Evolutionary conservation across 2,113 vertebrate species (phyloP), one percentile per base, ranked within the genome.

Genomic region (Macroglossus sobrinus): DNA sequence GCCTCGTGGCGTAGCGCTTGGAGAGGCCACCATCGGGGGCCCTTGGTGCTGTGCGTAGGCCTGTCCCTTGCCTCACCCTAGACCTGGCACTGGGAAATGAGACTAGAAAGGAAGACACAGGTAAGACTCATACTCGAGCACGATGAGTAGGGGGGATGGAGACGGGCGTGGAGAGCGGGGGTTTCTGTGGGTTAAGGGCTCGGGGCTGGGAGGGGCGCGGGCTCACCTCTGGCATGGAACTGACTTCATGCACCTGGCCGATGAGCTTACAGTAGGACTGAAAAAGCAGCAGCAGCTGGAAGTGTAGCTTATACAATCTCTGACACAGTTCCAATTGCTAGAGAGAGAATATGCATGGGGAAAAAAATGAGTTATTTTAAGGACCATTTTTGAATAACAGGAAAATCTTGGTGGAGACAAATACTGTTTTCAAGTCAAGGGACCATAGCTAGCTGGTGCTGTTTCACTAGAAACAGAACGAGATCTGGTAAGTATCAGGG

Each of bases 301-400:
- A 99, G 96, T 99, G 99, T 86, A 99, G 99, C 96, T 99, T 99
- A 98, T 99, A 99, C 88, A 99, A 99, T 63, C 99, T 98, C 98
- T 99, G 99, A 98, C 99, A 99, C 95, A 99, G 99, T 98, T 99
- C 99, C 99, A 99, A 97, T 99, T 99, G 99, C 99, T 99, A 98
- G 80, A 94, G 97, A 96, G 97, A 98, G 76, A 93, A 97, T 97
- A 95, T 81, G 80, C 76, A 97, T 21, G 40, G 96, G 88, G n/a
- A n/a, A 93, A 97, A 68, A 98, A 95, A 97, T 33, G 24, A 81
- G 94, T 97, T 94, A 98, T 81, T 95, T 81, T 95, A 96, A 94
- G 57, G 89, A 43, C 66, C 80, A 28, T 66, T 91, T 93, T 95
- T 63, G n/a, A 47, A 2, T 82, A 92, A 88, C 33, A 61, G 89